Evolutionary conservation across 2,797 vertebrate genomes (phyloP), one percentile per base, ranked within the genome.

Genomic region (Hoplostethus mediterraneus): DNA sequence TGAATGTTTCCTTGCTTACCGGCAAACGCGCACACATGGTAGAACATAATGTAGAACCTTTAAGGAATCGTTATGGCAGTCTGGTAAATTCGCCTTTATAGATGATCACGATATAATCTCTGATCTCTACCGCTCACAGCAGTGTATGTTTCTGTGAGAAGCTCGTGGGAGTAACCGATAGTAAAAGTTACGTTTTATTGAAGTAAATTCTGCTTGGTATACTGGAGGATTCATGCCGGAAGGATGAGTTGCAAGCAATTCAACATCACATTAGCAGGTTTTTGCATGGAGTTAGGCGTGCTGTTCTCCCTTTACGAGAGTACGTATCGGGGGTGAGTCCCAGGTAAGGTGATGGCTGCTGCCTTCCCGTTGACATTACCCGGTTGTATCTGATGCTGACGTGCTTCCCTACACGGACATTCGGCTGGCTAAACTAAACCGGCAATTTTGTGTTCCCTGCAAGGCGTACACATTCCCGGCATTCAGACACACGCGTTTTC

Each of bases 401-500:
- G 13, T 36, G 33, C 4, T 28, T 40, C 16, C 40, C 11, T 36
- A 2, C 40, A 6, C n/a, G 9, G 30, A 45, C 30, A 40, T 47
- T 53, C 25, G 25, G 12, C 6, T 8, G 56, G 45, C 25, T 28
- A 62, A 57, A 30, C 55, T 38, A 40, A 70, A 63, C 52, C 36
- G 57, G 1, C 25, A 61, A 33, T 48, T 59, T 21, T 44, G 16
- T 31, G 63, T 4, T 17, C 33, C 33, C 33, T 4, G 6, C 33
- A 8, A 36, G 33, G 33, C 7, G 7, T 6, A 36, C 5, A 36
- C 33, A 36, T 6, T 8, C 33, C 33, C 33, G 33, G 51, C 40
- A 31, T 21, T 0, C 3, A 25, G 28, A 86, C 71, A 57, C 63
- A 59, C 45, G 52, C 49, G 81, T 86, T 92, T 93, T 92, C 90